phyloP scores from a whole-genome alignment of 2,113 vertebrate genomes.

The Pandion haliaetus region DNA sequence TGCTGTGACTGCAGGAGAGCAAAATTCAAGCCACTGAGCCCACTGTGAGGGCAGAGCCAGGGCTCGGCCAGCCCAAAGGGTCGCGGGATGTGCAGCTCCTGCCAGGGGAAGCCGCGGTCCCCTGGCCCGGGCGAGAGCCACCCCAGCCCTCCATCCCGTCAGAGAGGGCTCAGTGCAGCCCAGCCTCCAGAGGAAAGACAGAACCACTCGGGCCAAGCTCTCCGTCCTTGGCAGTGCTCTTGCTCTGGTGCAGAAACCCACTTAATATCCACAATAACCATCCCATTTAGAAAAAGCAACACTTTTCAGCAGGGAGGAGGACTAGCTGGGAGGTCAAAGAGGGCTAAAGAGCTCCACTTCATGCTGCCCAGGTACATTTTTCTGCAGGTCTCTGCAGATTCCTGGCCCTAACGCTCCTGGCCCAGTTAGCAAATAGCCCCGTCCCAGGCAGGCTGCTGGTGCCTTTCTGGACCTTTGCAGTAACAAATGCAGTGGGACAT shows the following conservation, averaged over 20 bases:
- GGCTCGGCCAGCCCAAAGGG: neutral
- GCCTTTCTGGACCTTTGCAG: neutral
- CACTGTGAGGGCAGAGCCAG: neutral
- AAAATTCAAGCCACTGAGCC: neutral
- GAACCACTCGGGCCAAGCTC: neutral
- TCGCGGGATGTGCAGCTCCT: rapidly evolving
- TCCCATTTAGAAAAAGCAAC: neutral
- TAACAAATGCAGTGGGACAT: neutral
- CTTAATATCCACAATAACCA: too few relatives aligned
- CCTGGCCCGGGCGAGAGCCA: neutral
- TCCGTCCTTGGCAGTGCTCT: neutral
- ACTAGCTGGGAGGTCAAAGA: neutral
- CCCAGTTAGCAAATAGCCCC: neutral
- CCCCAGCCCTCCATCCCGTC: neutral
- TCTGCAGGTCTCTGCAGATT: neutral
- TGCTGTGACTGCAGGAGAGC: neutral
- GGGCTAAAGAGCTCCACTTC: neutral
- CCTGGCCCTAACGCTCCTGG: neutral
- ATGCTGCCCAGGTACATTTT: neutral
- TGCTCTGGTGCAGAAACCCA: neutral
- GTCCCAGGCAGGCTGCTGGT: neutral
- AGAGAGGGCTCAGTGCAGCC: neutral
- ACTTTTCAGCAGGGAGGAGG: neutral
- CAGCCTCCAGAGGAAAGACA: neutral
- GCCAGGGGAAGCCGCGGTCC: neutral